Evolutionary conservation across 2,888 invertebrate species (phyloP), one percentile per base, ranked within the genome.

Genomic region (Altica lythri): DNA sequence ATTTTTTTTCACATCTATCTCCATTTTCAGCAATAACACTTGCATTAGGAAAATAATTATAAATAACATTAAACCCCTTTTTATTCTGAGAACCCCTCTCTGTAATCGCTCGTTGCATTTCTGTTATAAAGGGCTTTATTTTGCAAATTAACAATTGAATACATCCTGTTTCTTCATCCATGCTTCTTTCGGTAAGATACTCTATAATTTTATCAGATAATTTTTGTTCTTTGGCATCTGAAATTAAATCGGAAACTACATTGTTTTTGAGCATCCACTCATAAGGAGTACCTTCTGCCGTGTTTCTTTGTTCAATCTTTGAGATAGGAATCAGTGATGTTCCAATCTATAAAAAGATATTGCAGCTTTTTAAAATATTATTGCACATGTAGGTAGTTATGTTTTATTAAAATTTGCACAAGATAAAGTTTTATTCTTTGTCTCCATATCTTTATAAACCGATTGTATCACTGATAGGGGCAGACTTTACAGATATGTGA

Each of bases 121-220:
- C 86, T 77, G 81, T 81, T 55, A 92, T 83, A 55, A 90, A 83
- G 0, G 91, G 91, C 0, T 87, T 82, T 58, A 83, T 82, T 77
- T 91, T 91, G 71, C 92, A 92, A 56, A 91, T 77, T 22, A 92
- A 74, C 19, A 89, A 76, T 66, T 85, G 83, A 2, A 90, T 78
- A 64, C 90, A 91, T 44, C 84, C 84, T 0, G 83, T 85, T 62
- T 88, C 85, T 54, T 83, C 77, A 10, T 79, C 79, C 2, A 81
- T 75, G 0, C 78, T 72, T 14, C 80, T 80, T 61, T 81, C 77
- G 67, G 79, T 77, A 42, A 88, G 78, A 58, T 82, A 74, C 6
- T 84, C 78, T 43, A 87, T 82, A 22, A 90, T 74, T 16, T 81
- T 76, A 17, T 83, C 80, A 0, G 88, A 80, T 34, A 90, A 74